These are phyloP conservation scores for Gari tellinella DNA, from an alignment of 2,888 invertebrate species.

Conservation along the genomic window DNA sequence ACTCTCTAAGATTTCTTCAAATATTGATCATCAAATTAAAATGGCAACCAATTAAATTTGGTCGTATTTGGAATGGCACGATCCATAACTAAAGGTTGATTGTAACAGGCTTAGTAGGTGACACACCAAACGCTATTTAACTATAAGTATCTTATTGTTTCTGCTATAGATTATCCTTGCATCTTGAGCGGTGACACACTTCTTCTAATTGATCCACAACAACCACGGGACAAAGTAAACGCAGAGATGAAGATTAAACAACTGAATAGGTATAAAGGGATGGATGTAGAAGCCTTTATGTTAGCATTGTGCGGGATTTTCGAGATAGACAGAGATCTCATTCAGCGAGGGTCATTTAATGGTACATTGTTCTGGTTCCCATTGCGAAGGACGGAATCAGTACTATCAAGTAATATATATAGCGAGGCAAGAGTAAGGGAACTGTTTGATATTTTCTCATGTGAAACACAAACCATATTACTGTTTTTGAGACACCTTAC, in stretches of 20 bases:
- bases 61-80: no score
- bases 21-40: no score
- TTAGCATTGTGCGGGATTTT: conserved; percentile 68
- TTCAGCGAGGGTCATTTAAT: conserved; percentile 59
- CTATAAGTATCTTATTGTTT: background rate
- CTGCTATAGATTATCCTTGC: conserved; percentile 75
- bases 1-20: no score
- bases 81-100: no score
- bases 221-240: conserved; percentile 48
- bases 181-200: conserved; percentile 77
- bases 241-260: conserved; percentile 41
- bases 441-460: conserved; percentile 70
- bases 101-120: no score
- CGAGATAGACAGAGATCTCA: conserved; percentile 50
- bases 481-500: conserved; percentile 78
- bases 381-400: conserved; percentile 69
- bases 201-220: conserved; percentile 76
- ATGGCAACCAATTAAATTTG: no score
- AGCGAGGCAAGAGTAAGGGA: conserved; percentile 62
- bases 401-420: conserved; percentile 73
- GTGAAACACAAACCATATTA: conserved; percentile 73
- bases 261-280: conserved; percentile 38
- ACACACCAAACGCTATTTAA: no score
- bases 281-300: conserved; percentile 49
- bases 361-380: conserved; percentile 81